Percentiles rank a stretch among this genome's conserved stretches.
These are phyloP conservation scores for Lasioglossum leucozonium DNA, from an alignment of 2,888 invertebrate species.

Conservation along the genomic window DNA sequence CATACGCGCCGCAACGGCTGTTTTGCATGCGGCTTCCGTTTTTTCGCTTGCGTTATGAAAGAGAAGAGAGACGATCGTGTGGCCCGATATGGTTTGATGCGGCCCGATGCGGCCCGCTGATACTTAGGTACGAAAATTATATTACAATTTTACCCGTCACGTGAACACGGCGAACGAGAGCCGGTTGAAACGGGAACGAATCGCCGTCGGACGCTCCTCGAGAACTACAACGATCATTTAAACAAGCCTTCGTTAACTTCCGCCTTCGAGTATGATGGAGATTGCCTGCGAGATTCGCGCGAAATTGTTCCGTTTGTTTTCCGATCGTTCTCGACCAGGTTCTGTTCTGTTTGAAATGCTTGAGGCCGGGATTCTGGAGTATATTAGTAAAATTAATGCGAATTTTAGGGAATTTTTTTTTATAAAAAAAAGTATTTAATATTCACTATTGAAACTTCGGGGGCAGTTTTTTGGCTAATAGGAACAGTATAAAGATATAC, in stretches of 20 bases:
- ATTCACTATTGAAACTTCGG: no score
- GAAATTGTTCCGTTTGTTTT: conserved; percentile 3
- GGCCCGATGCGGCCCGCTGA: neutral
- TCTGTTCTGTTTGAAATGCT: neutral
- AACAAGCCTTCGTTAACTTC: conserved; percentile 13
- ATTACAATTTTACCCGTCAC: neutral
- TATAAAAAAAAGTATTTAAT: no score
- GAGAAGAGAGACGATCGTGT: neutral
- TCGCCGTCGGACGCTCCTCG: neutral
- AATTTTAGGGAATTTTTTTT: no score
- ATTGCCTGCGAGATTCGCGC: neutral
- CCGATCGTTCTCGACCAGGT: neutral
- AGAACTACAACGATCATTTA: neutral
- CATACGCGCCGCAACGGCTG: neutral
- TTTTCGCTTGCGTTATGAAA: neutral
- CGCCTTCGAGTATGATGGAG: neutral
- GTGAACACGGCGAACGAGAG: neutral
- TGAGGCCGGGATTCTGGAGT: no score
- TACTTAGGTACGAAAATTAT: conserved; percentile 8
- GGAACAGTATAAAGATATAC: no score
- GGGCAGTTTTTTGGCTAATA: no score
- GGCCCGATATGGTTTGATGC: neutral
- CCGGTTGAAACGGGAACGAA: neutral
- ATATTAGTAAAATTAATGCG: no score
- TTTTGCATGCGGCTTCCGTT: neutral